Evolutionary conservation across 2,113 vertebrate genomes (phyloP).

Genomic region (Serinus canaria): DNA sequence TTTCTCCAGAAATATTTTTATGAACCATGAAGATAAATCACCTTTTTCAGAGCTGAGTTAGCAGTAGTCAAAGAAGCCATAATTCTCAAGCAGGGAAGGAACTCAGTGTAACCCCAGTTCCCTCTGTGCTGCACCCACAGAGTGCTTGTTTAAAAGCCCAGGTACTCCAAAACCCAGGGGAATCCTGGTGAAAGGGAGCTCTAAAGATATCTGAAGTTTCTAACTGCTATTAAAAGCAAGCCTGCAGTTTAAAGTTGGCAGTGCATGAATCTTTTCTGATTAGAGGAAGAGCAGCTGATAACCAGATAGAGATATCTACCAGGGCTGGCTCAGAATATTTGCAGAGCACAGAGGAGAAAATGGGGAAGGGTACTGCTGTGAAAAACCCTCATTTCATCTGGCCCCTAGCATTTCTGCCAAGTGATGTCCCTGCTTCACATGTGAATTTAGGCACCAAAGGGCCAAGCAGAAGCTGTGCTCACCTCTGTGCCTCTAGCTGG

Average conservation of each 20-base stretch:
- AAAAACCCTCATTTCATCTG: background rate
- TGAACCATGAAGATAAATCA: slow-evolving; percentile 24
- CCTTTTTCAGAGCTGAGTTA: slow-evolving; percentile 18
- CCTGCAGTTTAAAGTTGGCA: background rate
- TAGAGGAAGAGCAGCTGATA: slow-evolving; percentile 25
- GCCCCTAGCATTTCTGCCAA: background rate
- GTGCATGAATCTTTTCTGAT: slow-evolving; percentile 3
- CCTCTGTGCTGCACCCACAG: background rate
- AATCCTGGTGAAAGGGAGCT: slow-evolving; percentile 13
- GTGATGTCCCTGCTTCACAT: background rate
- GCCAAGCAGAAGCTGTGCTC: background rate
- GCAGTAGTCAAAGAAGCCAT: background rate
- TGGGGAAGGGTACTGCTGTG: background rate
- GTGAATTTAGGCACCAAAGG: background rate
- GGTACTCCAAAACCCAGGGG: background rate
- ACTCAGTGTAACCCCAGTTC: background rate
- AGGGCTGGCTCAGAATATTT: background rate
- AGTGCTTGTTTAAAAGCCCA: background rate
- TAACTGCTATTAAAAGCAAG: slow-evolving; percentile 21
- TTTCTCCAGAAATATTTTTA: slow-evolving; percentile 25
- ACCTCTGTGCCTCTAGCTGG: background rate
- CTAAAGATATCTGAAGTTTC: background rate
- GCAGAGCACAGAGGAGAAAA: background rate
- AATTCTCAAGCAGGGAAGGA: background rate
- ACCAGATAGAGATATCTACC: background rate